Percentiles rank a stretch among this genome's conserved stretches.
Evolutionary conservation across 2,888 invertebrate species (phyloP).

Genomic region (Leptinotarsa tumamoca): DNA sequence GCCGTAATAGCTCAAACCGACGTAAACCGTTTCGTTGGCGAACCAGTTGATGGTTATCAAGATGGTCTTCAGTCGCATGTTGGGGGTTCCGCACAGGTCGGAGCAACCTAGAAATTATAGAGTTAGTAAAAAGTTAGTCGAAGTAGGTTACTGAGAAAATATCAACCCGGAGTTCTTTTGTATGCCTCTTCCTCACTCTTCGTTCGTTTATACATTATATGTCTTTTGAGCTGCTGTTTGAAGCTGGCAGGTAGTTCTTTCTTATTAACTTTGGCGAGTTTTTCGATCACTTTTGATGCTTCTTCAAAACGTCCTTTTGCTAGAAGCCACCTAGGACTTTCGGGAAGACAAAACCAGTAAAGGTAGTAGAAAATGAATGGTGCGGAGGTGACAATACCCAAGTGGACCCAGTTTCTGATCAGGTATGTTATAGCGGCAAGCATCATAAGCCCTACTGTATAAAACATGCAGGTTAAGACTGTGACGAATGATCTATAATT

Average conservation of each 20-base stretch:
- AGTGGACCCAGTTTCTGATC: conserved; percentile 84
- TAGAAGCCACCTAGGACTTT: conserved; percentile 92
- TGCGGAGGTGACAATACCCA: conserved; percentile 84
- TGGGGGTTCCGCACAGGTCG: conserved; percentile 83
- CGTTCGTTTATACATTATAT: conserved; percentile 74
- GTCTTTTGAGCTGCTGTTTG: conserved; percentile 78
- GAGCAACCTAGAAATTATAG: conserved; percentile 59
- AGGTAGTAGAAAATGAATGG: conserved; percentile 88
- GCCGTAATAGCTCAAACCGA: conserved; percentile 91
- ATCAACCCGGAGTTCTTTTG: conserved; percentile 53
- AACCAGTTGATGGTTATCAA: conserved; percentile 92
- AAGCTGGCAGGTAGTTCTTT: conserved; percentile 81
- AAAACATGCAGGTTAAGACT: conserved; percentile 91
- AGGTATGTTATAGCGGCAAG: conserved; percentile 87
- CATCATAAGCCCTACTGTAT: conserved; percentile 87
- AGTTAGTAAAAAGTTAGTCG: not conserved
- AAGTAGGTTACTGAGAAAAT: not conserved
- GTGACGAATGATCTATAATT: conserved; percentile 93
- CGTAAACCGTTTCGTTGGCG: conserved; percentile 92
- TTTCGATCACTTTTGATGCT: conserved; percentile 82
- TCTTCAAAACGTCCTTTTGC: conserved; percentile 83
- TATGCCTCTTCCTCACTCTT: conserved; percentile 69
- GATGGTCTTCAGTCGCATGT: conserved; percentile 88
- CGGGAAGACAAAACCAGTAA: conserved; percentile 89
- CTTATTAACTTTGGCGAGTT: conserved; percentile 82